These are phyloP conservation scores for Meloidogyne floridensis DNA, from an alignment of 1,140 invertebrate genomes.

Conservation along the genomic window DNA sequence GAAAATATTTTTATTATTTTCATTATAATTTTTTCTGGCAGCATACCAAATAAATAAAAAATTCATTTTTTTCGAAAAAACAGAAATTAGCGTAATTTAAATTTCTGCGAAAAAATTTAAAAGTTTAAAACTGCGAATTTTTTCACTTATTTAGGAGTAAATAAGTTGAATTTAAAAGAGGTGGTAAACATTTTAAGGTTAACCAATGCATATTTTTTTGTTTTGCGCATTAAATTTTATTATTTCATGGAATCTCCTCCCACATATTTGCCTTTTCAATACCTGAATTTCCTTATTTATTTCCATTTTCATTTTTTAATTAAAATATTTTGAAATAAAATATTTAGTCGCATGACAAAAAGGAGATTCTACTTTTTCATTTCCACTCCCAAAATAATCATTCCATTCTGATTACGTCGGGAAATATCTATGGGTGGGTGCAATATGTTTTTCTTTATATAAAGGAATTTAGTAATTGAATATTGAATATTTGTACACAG, in stretches of 20 bases:
- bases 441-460: neutral
- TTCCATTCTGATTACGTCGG: conserved; percentile 6
- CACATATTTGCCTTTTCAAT: neutral
- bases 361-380: neutral
- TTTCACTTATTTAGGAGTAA: neutral
- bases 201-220: neutral
- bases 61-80: neutral
- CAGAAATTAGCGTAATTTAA: neutral
- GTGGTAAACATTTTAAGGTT: too few species aligned
- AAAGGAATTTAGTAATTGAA: neutral
- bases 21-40: neutral
- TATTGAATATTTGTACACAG: neutral
- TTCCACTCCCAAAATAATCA: neutral
- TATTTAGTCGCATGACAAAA: neutral
- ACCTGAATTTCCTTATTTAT: neutral
- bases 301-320: neutral
- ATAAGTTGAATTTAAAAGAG: too few species aligned
- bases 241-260: neutral
- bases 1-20: neutral
- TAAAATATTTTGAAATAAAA: neutral
- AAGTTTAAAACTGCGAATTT: neutral
- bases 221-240: neutral
- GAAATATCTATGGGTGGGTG: neutral
- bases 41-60: neutral
- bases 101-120: neutral